Evolutionary conservation across 2,113 vertebrate genomes (phyloP), one percentile per base, ranked within the genome.

Genomic region (Vulpes vulpes): DNA sequence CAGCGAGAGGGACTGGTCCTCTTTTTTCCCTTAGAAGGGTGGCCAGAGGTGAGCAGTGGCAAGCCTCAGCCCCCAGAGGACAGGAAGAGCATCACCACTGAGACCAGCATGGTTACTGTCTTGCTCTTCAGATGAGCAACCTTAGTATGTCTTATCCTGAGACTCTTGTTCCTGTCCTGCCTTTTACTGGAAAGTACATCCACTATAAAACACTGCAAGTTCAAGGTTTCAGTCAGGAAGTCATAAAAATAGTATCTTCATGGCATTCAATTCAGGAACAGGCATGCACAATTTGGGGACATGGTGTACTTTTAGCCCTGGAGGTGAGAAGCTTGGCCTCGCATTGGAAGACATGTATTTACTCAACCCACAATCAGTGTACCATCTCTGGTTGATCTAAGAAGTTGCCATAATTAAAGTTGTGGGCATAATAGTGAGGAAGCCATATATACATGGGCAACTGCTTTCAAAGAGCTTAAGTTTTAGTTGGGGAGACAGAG

Each of bases 171-270:
- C 43, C 35, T 73, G 23, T 22, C n/a, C 81, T 57, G 30, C 15
- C 49, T 83, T 95, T 92, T 79, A 71, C 71, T 86, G 49, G 35
- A 60, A 55, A 64, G 27, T 32, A 43, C 30, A 67, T 67, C 19
- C 57, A 71, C 32, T n/a, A 57, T n/a, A 83, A 69, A 93, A 23
- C 20, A 51, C 15, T n/a, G 25, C 11, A 27, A 57, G 27, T 64
- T 93, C 73, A 59, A 85, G 14, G 55, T 67, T 67, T 94, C 67
- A 82, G 85, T 14, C 43, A 79, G 32, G 30, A 96, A 80, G 76
- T 43, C 57, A 91, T 81, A 82, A 43, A 89, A 85, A 43, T 38
- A 16, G n/a, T 30, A 91, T 3, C 19, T 59, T 82, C 25, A 15
- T 88, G 91, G 60, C 19, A 91, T 84, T 86, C 53, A 67, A 11